Percentiles rank a stretch among this genome's conserved stretches.
Evolutionary conservation across 2,888 invertebrate genomes (phyloP).

Genomic region (Apotomis turbidana): DNA sequence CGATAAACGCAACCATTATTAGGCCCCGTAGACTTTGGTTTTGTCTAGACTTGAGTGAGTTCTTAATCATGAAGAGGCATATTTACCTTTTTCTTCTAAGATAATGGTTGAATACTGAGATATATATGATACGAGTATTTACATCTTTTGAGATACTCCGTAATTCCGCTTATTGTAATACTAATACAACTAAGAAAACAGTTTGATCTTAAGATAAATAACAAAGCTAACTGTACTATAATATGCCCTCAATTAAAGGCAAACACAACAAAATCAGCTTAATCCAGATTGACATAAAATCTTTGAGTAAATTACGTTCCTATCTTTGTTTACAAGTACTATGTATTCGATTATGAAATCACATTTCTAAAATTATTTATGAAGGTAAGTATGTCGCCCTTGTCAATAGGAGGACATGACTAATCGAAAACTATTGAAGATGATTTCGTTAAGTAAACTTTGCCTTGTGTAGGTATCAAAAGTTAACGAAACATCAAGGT

Average conservation of each 20-base stretch:
- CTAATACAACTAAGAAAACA: no score
- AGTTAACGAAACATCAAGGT: slow-evolving; percentile 24
- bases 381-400: slow-evolving; percentile 6
- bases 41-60: no score
- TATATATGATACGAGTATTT: no score
- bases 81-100: no score
- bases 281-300: slow-evolving; percentile 12
- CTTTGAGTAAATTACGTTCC: background rate
- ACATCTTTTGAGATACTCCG: no score
- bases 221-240: background rate
- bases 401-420: slow-evolving; percentile 16
- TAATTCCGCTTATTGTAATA: no score
- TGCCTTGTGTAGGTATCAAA: slow-evolving; percentile 25
- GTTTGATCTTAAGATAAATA: no score
- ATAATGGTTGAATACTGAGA: no score
- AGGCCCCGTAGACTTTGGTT: no score
- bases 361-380: background rate
- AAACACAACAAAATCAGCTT: slow-evolving; percentile 3
- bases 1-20: no score
- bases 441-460: slow-evolving; percentile 23
- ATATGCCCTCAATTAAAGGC: background rate
- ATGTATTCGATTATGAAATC: no score
- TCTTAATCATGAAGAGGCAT: no score
- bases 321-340: background rate
- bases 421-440: slow-evolving; percentile 14